These are phyloP conservation scores for Neomorphus geoffroyi DNA, from an alignment of 2,797 vertebrate genomes.

Conservation along the genomic window DNA sequence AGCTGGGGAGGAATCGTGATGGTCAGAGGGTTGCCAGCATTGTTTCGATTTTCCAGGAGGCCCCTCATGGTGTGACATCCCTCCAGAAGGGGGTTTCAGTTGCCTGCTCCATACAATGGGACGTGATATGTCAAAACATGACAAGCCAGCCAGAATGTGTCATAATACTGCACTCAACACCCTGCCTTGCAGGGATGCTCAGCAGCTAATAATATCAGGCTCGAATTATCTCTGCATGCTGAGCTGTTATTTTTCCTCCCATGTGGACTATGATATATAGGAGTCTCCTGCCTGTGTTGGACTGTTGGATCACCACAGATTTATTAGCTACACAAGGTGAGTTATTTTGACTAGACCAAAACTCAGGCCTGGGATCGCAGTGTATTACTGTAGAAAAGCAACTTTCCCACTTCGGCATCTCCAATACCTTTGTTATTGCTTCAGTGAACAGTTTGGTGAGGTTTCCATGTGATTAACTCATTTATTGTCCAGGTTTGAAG, in stretches of 20 bases:
- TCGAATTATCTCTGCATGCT: conserved; percentile 36
- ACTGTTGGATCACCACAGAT: not conserved
- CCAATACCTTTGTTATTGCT: not conserved
- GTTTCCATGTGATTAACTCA: not conserved
- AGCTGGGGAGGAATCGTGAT: not conserved
- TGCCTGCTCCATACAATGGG: conserved; percentile 18
- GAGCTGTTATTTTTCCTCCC: conserved; percentile 8
- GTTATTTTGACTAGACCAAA: not conserved
- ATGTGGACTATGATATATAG: not conserved
- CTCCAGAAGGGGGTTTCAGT: not conserved
- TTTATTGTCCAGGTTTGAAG: not conserved
- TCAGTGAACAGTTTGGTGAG: not conserved
- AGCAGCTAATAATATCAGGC: conserved; percentile 45
- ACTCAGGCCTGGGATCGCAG: not conserved
- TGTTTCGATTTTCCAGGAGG: conserved; percentile 64
- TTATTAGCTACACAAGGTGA: not conserved
- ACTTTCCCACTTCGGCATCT: not conserved
- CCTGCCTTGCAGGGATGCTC: conserved; percentile 35
- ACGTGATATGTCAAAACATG: conserved; percentile 50
- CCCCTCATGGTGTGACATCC: not conserved
- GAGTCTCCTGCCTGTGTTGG: not conserved
- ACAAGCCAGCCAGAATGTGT: conserved; percentile 43
- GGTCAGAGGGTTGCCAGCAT: not conserved
- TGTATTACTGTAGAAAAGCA: not conserved
- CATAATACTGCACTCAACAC: conserved; percentile 4